These are phyloP conservation scores for Aplodontia rufa DNA, from an alignment of 2,113 vertebrate genomes.

Conservation along the genomic window DNA sequence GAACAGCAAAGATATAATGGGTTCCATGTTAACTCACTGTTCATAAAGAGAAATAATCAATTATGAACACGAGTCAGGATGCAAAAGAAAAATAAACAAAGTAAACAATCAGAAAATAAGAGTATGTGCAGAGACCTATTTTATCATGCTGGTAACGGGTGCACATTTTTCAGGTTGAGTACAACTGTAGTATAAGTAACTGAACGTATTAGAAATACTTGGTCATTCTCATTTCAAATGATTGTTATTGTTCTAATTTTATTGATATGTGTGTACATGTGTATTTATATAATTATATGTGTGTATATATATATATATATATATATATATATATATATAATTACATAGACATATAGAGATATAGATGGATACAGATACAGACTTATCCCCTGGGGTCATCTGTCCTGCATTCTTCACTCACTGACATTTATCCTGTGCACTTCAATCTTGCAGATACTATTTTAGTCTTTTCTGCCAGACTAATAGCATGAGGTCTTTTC, in stretches of 20 bases:
- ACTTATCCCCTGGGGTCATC: not conserved
- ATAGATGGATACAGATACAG: not conserved
- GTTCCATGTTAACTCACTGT: not conserved
- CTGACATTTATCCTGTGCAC: not conserved
- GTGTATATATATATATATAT: not conserved
- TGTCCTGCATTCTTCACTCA: not conserved
- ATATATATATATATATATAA: no score
- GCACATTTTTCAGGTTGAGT: not conserved
- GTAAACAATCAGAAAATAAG: not conserved
- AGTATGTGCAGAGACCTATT: not conserved
- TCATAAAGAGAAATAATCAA: not conserved
- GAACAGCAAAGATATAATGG: not conserved
- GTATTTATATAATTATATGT: not conserved
- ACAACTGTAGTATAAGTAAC: not conserved
- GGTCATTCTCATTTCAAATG: not conserved
- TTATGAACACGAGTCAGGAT: not conserved
- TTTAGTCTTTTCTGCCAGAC: not conserved
- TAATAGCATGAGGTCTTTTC: not conserved
- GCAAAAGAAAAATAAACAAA: not conserved
- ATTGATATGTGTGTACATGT: not conserved
- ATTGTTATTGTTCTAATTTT: not conserved
- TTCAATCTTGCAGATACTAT: not conserved
- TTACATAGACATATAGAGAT: not conserved
- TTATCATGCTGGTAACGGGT: not conserved
- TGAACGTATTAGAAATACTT: not conserved